Conservation (phyloP, 1,140 invertebrate species). For the Leptonema lineaticorne region DNA sequence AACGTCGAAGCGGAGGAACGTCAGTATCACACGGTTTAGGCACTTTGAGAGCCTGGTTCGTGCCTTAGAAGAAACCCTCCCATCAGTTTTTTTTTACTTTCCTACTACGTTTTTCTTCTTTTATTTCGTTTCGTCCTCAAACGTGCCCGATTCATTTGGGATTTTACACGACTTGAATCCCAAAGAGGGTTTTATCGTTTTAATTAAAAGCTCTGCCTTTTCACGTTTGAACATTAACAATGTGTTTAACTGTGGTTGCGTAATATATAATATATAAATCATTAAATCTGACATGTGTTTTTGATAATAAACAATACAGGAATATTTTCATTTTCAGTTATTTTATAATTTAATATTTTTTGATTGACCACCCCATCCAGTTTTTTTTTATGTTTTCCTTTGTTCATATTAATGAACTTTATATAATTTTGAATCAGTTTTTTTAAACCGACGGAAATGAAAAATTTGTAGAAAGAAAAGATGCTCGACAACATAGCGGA, state of each 20-base stretch:
- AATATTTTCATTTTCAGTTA: too few species aligned
- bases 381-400: too few species aligned
- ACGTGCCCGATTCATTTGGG: conserved; percentile 17
- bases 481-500: not conserved
- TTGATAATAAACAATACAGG: too few species aligned
- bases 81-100: not conserved
- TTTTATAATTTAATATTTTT: too few species aligned
- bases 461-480: not conserved
- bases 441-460: not conserved
- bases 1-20: not conserved
- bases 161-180: conserved; percentile 10
- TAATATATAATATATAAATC: not conserved
- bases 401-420: too few species aligned
- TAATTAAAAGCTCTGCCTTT: conserved; percentile 13
- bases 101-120: not conserved
- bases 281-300: not conserved
- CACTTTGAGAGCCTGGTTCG: conserved; percentile 7
- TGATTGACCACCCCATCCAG: too few species aligned
- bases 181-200: conserved; percentile 10
- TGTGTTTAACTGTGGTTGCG: not conserved
- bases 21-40: not conserved
- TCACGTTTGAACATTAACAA: not conserved
- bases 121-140: conserved; percentile 13
- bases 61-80: not conserved
- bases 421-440: not conserved